These are phyloP conservation scores for Macrophya annulata DNA, from an alignment of 2,888 invertebrate species.

Conservation along the genomic window DNA sequence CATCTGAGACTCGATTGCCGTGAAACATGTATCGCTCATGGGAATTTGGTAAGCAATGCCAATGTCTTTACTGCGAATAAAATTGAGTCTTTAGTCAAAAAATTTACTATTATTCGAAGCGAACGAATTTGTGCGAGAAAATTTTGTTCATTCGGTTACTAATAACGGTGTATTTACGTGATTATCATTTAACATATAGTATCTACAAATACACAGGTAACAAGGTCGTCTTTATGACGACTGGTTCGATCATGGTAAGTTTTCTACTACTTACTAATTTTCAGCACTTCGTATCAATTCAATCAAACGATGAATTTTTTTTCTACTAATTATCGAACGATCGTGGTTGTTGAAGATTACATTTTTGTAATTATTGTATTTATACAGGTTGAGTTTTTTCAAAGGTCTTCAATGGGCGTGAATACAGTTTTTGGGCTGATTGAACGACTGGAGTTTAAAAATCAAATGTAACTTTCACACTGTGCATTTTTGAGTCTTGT, in stretches of 20 bases:
- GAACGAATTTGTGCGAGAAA: neutral
- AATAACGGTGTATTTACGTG: neutral
- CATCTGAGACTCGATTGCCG: slow-evolving; percentile 67
- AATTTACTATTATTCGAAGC: neutral
- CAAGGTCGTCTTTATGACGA: too few relatives aligned
- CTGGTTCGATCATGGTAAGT: neutral
- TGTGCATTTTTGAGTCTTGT: too few relatives aligned
- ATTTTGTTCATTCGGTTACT: neutral
- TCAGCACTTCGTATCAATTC: neutral
- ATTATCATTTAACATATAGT: neutral
- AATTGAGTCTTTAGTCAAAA: neutral
- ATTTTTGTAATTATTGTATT: neutral
- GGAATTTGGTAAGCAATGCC: slow-evolving; percentile 66
- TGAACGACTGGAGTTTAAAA: too few relatives aligned
- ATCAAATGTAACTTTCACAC: too few relatives aligned
- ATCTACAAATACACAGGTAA: neutral
- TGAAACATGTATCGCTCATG: slow-evolving; percentile 68
- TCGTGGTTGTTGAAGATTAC: neutral
- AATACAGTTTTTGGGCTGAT: too few relatives aligned
- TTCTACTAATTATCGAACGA: neutral
- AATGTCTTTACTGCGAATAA: slow-evolving; percentile 64
- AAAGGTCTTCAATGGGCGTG: too few relatives aligned
- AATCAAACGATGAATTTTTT: neutral
- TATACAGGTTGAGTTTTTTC: too few relatives aligned
- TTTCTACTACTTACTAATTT: neutral